A percentile compares a stretch with the other conserved stretches of the same genome.
Evolutionary conservation across 2,113 vertebrate genomes (phyloP).

Genomic region (Corythaeola cristata): DNA sequence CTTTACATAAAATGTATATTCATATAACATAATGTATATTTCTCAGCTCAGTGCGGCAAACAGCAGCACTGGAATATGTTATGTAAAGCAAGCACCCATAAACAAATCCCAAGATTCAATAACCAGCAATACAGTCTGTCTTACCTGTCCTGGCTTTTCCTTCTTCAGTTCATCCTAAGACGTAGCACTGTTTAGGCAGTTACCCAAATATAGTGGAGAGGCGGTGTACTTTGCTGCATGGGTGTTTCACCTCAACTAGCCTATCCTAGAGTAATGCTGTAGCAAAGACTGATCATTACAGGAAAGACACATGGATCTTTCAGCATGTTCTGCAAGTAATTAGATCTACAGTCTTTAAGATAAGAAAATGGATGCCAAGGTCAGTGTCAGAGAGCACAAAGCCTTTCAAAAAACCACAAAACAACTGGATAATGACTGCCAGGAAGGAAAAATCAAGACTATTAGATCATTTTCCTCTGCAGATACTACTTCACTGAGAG

Average conservation of each 20-base stretch:
- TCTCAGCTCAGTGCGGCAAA: not conserved
- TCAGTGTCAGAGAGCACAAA: not conserved
- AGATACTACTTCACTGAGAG: not conserved
- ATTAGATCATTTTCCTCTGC: not conserved
- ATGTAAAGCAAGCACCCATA: not conserved
- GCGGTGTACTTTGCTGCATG: not conserved
- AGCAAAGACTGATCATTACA: not conserved
- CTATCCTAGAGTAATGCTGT: not conserved
- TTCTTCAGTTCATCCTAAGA: not conserved
- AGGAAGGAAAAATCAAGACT: not conserved
- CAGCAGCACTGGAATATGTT: not conserved
- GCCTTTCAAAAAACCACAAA: not conserved
- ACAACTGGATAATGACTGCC: not conserved
- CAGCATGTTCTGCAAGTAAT: not conserved
- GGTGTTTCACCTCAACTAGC: not conserved
- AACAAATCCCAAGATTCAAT: not conserved
- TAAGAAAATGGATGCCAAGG: not conserved
- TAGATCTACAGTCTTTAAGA: not conserved
- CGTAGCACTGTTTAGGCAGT: not conserved
- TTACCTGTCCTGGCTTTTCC: not conserved
- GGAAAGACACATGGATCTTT: not conserved
- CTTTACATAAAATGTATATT: constrained; percentile 4
- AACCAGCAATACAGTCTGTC: not conserved
- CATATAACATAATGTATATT: not conserved
- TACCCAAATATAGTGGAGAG: not conserved